phyloP scores from a whole-genome alignment of 2,113 vertebrate genomes.

The Pluvianellus socialis region DNA sequence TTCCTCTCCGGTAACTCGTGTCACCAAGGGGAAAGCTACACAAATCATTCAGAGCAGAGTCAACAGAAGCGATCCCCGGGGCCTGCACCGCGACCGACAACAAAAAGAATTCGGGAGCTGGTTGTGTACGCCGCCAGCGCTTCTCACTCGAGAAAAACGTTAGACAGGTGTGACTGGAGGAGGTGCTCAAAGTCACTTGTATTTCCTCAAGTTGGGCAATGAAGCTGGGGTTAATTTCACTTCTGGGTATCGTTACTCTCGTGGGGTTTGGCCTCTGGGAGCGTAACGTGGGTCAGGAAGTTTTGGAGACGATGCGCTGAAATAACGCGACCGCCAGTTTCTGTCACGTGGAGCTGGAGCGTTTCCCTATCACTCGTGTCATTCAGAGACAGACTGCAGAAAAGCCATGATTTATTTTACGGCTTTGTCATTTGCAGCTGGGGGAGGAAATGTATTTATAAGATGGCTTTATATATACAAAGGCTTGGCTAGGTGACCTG shows the following conservation, averaged over 20 bases:
- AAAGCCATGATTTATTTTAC: not conserved
- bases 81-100: not conserved
- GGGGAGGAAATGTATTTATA: not conserved
- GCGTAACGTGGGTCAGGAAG: fast-evolving
- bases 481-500: not conserved
- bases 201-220: not conserved
- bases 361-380: not conserved
- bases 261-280: not conserved
- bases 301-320: not conserved
- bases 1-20: not conserved
- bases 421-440: fast-evolving
- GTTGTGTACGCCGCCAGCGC: not conserved
- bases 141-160: fast-evolving
- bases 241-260: fast-evolving
- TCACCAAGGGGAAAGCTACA: not conserved
- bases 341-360: not conserved
- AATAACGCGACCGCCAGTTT: not conserved
- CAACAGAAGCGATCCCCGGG: not conserved
- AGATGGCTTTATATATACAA: fast-evolving
- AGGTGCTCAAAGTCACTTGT: fast-evolving
- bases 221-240: not conserved
- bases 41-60: not conserved
- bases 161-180: not conserved
- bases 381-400: not conserved
- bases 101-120: not conserved